A percentile compares a stretch with the other conserved stretches of the same genome.
Evolutionary conservation across 1,140 invertebrate genomes (phyloP).

Genomic region (Amyelois transitella): DNA sequence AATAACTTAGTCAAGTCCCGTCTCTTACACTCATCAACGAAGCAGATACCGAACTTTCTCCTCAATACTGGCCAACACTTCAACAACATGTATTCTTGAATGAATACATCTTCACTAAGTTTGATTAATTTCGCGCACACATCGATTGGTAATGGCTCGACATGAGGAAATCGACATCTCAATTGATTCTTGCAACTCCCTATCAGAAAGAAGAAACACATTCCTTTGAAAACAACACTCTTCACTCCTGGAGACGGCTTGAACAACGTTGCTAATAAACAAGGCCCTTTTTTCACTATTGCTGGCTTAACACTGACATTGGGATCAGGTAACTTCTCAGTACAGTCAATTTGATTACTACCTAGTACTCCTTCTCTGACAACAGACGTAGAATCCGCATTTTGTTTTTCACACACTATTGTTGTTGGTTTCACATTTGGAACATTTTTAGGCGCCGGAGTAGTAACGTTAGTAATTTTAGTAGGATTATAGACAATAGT

Average conservation of each 20-base stretch:
- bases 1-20: conserved; percentile 31
- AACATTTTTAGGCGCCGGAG: too few species aligned
- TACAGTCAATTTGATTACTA: neutral
- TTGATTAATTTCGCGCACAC: conserved; percentile 16
- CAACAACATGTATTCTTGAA: conserved; percentile 42
- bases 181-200: conserved; percentile 28
- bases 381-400: conserved; percentile 39
- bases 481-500: conserved; percentile 28
- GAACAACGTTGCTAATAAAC: conserved; percentile 16
- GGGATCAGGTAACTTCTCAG: neutral
- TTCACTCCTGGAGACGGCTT: conserved; percentile 13
- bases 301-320: neutral
- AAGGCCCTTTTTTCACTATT: neutral
- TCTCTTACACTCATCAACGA: conserved; percentile 33
- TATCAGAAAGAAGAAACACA: conserved; percentile 43
- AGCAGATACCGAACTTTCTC: conserved; percentile 32
- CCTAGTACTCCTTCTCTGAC: conserved; percentile 9
- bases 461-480: conserved; percentile 13
- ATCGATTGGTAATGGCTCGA: neutral
- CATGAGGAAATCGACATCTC: conserved; percentile 35
- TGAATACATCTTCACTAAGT: conserved; percentile 27
- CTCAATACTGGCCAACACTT: conserved; percentile 20
- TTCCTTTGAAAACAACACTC: conserved; percentile 29
- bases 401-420: conserved; percentile 44
- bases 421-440: conserved; percentile 10